phyloP scores from a whole-genome alignment of 2,888 invertebrate species.

The Cheilosia pagana region DNA sequence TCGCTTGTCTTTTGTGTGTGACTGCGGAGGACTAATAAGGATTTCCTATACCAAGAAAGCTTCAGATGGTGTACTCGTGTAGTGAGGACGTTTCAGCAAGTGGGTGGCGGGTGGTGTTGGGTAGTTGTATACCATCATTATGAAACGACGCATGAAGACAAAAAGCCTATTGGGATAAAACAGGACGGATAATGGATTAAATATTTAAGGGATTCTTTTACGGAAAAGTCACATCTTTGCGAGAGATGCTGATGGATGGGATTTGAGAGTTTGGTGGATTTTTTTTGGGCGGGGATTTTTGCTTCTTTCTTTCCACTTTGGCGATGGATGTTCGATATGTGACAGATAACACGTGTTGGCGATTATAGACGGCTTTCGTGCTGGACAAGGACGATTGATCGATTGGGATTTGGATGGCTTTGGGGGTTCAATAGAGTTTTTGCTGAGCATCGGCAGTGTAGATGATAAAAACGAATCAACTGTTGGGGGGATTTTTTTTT shows the following conservation, averaged over 20 bases:
- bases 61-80: background rate
- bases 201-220: conserved; percentile 71
- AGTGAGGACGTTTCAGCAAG: background rate
- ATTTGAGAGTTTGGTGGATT: conserved; percentile 5
- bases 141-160: conserved; percentile 34
- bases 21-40: conserved; percentile 60
- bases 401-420: conserved; percentile 24
- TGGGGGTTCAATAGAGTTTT: background rate
- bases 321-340: conserved; percentile 17
- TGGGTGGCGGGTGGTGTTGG: conserved; percentile 9
- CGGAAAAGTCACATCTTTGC: conserved; percentile 62
- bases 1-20: conserved; percentile 51
- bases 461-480: background rate
- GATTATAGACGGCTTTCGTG: conserved; percentile 54
- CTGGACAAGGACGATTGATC: conserved; percentile 66
- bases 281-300: conserved; percentile 11
- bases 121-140: conserved; percentile 42
- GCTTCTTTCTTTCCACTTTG: conserved; percentile 11
- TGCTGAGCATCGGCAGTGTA: background rate
- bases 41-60: conserved; percentile 27
- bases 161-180: conserved; percentile 21
- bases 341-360: conserved; percentile 72
- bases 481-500: background rate
- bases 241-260: conserved; percentile 60
- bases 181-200: conserved; percentile 65